These are phyloP conservation scores for Silurus glanis DNA, from an alignment of 2,113 vertebrate genomes.

Conservation along the genomic window DNA sequence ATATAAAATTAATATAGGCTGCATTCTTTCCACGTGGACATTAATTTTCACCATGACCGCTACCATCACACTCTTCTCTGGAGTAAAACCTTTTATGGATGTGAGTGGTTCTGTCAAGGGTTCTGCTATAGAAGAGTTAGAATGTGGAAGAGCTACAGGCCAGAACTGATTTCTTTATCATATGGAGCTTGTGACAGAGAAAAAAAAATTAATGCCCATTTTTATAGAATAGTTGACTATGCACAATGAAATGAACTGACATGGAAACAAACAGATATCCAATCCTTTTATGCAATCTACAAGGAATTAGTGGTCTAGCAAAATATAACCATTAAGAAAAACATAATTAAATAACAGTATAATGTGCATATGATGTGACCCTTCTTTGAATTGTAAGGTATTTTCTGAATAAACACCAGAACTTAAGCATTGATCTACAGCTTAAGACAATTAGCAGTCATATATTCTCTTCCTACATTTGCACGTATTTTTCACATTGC, in stretches of 20 bases:
- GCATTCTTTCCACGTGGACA: constrained; percentile 36
- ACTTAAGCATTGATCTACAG: neutral
- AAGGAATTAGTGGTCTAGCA: neutral
- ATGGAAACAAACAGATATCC: neutral
- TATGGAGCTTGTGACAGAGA: constrained; percentile 1
- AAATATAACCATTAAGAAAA: neutral
- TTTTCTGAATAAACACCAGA: neutral
- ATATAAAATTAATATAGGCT: constrained; percentile 41
- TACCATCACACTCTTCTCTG: constrained; percentile 2
- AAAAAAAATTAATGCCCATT: constrained; percentile 12
- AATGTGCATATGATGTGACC: neutral
- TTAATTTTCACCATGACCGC: constrained; percentile 28
- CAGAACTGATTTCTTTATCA: constrained; percentile 25
- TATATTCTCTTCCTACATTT: neutral
- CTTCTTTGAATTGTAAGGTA: neutral
- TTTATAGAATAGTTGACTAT: constrained; percentile 15
- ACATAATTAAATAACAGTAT: neutral
- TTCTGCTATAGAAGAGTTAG: constrained; percentile 5
- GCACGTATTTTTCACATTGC: neutral
- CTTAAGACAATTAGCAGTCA: neutral
- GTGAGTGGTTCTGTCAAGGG: neutral
- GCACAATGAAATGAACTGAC: neutral
- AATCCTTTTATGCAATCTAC: constrained; percentile 3
- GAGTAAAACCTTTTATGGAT: constrained; percentile 43
- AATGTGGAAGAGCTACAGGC: constrained; percentile 13